These are phyloP conservation scores for Acanthis flammea DNA, from an alignment of 2,797 vertebrate species.

Conservation along the genomic window DNA sequence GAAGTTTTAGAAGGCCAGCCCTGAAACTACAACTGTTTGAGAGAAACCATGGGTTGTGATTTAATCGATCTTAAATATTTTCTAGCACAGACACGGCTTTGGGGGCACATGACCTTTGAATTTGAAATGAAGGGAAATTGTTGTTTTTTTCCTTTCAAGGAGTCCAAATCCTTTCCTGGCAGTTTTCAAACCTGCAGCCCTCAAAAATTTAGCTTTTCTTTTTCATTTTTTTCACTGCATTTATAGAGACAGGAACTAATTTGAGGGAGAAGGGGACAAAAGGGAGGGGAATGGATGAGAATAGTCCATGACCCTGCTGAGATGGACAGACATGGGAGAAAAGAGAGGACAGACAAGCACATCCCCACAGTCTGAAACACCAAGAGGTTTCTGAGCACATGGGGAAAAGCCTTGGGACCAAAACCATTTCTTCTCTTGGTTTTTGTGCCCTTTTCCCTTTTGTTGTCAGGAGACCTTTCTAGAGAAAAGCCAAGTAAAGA, in stretches of 20 bases:
- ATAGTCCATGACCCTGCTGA: background rate
- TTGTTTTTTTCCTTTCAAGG: background rate
- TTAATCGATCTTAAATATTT: background rate
- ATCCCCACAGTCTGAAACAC: background rate
- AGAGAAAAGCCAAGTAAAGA: background rate
- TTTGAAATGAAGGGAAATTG: background rate
- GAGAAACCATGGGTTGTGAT: background rate
- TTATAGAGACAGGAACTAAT: background rate
- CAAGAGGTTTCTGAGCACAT: background rate
- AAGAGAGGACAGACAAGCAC: background rate
- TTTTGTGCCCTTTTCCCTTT: background rate
- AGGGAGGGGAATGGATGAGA: background rate
- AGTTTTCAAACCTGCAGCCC: background rate
- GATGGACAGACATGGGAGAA: background rate
- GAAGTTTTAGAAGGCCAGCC: background rate
- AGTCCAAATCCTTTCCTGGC: background rate
- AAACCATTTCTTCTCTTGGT: background rate
- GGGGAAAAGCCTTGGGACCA: background rate
- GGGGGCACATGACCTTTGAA: background rate
- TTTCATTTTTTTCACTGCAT: too few species aligned
- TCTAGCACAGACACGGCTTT: rapidly evolving
- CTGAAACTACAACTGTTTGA: background rate
- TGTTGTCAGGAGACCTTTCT: background rate
- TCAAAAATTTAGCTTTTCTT: background rate
- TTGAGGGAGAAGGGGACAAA: rapidly evolving